Evolutionary conservation across 2,113 vertebrate genomes (phyloP).

Genomic region (Clarias magur): DNA sequence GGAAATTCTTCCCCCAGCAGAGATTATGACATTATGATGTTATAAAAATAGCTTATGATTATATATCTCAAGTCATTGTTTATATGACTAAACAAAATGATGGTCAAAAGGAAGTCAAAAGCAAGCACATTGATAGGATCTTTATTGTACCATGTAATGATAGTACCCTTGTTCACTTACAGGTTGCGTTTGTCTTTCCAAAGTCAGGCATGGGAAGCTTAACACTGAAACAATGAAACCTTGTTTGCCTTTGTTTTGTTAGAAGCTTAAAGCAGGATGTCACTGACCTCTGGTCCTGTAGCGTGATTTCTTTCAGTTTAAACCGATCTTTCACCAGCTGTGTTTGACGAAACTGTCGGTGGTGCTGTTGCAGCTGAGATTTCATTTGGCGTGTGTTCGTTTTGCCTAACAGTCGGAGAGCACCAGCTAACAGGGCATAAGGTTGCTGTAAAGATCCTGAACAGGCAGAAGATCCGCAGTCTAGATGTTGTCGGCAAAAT

Average conservation of each 20-base stretch:
- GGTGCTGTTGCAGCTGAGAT: conserved; percentile 44
- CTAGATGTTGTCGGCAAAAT: conserved; percentile 99
- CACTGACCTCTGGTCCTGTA: background rate
- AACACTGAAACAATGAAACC: conserved; percentile 30
- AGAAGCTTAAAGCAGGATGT: conserved; percentile 31
- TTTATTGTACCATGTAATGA: background rate
- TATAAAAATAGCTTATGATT: background rate
- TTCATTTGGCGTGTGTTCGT: conserved; percentile 41
- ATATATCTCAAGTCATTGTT: background rate
- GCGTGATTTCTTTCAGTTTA: conserved; percentile 42
- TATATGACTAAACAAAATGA: too few species aligned
- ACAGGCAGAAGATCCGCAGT: conserved; percentile 96
- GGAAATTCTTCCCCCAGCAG: background rate
- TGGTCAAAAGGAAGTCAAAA: background rate
- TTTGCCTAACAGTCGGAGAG: conserved; percentile 84
- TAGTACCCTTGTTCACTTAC: conserved; percentile 5
- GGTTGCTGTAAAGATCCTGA: conserved; percentile 98
- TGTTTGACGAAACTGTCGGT: conserved; percentile 40
- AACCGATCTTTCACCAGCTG: conserved; percentile 42
- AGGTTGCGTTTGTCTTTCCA: conserved; percentile 40
- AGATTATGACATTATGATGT: background rate
- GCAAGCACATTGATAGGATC: background rate
- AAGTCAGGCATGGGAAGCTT: conserved; percentile 14
- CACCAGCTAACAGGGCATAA: conserved; percentile 97
- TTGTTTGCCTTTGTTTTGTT: conserved; percentile 39